These are phyloP conservation scores for Cyrtonyx montezumae DNA, from an alignment of 2,113 vertebrate genomes.

Conservation along the genomic window DNA sequence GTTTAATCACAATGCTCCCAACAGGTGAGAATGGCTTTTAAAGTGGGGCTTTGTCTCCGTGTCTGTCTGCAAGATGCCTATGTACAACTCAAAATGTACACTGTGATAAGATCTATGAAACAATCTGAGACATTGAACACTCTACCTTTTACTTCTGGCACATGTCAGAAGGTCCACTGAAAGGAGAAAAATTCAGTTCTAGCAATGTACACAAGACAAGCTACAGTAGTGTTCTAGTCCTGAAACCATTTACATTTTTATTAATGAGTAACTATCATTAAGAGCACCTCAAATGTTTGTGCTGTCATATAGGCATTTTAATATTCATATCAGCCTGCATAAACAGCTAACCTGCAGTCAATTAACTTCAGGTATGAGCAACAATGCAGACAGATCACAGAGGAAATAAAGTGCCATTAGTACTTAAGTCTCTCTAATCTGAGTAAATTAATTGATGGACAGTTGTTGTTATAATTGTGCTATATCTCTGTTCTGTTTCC, in stretches of 20 bases:
- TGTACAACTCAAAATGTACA: neutral
- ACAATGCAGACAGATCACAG: neutral
- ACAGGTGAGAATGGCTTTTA: neutral
- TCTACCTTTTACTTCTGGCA: too few species aligned
- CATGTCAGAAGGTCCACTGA: too few species aligned
- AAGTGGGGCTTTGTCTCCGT: neutral
- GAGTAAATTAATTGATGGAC: neutral
- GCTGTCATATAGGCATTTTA: neutral
- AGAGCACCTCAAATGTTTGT: neutral
- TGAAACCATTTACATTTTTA: neutral
- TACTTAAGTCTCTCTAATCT: neutral
- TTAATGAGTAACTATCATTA: neutral
- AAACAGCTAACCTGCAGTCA: slow-evolving; percentile 43
- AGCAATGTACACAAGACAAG: too few species aligned
- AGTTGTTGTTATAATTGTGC: neutral
- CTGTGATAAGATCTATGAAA: too few species aligned
- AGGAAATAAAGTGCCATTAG: slow-evolving; percentile 5
- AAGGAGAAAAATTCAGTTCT: too few species aligned
- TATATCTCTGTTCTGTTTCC: slow-evolving; percentile 1
- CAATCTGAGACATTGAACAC: too few species aligned
- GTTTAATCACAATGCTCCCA: neutral
- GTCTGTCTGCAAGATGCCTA: neutral
- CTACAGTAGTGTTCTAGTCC: neutral
- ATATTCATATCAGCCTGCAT: neutral
- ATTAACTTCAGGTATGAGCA: neutral